Evolutionary conservation across 2,113 vertebrate species (phyloP).

Genomic region (Dicentrarchus labrax): DNA sequence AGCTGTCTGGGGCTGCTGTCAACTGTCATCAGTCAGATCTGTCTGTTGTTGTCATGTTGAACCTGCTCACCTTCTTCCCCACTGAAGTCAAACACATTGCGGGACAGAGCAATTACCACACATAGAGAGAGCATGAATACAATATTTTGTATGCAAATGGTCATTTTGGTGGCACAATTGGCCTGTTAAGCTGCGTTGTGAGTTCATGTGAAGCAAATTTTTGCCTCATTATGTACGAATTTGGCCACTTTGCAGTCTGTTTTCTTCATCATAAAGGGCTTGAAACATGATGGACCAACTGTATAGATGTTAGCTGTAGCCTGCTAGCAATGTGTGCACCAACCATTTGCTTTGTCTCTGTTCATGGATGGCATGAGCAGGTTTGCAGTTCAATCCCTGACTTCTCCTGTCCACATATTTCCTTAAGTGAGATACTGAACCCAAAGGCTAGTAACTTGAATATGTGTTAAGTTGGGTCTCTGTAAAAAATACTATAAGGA

Average conservation of each 20-base stretch:
- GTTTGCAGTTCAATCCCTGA: too few relatives aligned
- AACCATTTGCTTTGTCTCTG: too few relatives aligned
- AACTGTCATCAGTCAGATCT: slow-evolving; percentile 19
- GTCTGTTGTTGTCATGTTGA: slow-evolving; percentile 3
- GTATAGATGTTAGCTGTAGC: not conserved
- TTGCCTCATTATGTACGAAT: not conserved
- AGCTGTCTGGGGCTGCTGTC: slow-evolving; percentile 8
- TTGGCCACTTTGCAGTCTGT: not conserved
- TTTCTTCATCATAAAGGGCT: not conserved
- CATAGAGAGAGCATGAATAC: not conserved
- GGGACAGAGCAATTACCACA: not conserved
- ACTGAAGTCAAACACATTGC: not conserved
- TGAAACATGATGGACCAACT: not conserved
- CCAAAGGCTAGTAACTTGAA: too few relatives aligned
- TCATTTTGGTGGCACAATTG: not conserved
- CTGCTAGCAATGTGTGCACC: too few relatives aligned
- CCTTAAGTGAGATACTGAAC: too few relatives aligned
- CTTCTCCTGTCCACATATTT: too few relatives aligned
- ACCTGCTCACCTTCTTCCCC: not conserved
- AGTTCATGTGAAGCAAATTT: not conserved
- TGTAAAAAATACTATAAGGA: too few relatives aligned
- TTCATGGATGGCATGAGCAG: too few relatives aligned
- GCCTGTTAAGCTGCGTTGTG: not conserved
- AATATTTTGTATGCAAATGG: not conserved
- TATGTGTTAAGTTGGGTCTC: too few relatives aligned